Conservation (phyloP, 1,140 invertebrate genomes). For the Trissolcus basalis region DNA sequence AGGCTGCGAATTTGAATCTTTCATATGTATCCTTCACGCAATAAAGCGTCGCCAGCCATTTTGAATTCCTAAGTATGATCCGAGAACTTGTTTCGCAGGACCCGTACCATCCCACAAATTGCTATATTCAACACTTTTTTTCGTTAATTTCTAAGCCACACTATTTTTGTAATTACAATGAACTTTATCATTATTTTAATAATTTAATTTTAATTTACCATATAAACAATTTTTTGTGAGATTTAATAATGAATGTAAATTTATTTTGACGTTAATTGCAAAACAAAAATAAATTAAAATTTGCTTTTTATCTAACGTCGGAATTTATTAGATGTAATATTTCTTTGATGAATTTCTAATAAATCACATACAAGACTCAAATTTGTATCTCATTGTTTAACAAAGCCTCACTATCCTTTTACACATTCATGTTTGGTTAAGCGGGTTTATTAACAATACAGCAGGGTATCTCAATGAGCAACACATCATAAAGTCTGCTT, state of each 20-base stretch:
- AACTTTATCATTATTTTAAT: too few species aligned
- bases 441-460: constrained; percentile 70
- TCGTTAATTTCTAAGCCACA: too few species aligned
- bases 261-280: too few species aligned
- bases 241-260: too few species aligned
- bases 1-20: neutral
- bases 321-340: too few species aligned
- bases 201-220: too few species aligned
- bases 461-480: constrained; percentile 64
- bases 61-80: constrained; percentile 37
- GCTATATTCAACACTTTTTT: too few species aligned
- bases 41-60: constrained; percentile 32
- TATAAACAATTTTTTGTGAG: too few species aligned
- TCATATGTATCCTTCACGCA: neutral
- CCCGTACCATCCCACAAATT: constrained; percentile 17
- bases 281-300: too few species aligned
- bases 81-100: constrained; percentile 41
- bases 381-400: constrained; percentile 51
- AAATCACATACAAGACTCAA: constrained; percentile 1
- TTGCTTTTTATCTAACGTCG: too few species aligned
- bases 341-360: too few species aligned
- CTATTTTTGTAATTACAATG: too few species aligned
- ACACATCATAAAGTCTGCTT: constrained; percentile 71
- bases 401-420: constrained; percentile 57
- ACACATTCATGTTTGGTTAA: constrained; percentile 70